Percentiles rank a stretch among this genome's conserved stretches.
phyloP scores from a whole-genome alignment of 2,888 invertebrate genomes.

The Hipparchia semele region DNA sequence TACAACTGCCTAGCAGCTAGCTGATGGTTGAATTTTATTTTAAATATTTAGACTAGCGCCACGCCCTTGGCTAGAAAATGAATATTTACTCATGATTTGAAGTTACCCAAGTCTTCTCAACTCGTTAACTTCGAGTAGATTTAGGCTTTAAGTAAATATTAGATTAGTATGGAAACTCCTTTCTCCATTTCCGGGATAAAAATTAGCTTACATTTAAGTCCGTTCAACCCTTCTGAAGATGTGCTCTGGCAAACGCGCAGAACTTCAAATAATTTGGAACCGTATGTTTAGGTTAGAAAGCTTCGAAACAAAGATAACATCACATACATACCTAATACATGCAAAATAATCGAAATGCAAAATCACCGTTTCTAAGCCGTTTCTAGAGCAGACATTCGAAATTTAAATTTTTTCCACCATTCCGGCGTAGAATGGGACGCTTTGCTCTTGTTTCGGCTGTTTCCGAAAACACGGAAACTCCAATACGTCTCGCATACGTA shows the following conservation, averaged over 20 bases:
- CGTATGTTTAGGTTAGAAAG: too few species aligned
- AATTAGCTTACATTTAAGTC: not conserved
- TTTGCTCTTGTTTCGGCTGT: conserved; percentile 28
- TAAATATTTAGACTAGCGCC: not conserved
- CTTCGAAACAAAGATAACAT: not conserved
- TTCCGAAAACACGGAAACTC: conserved; percentile 29
- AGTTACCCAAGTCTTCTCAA: too few species aligned
- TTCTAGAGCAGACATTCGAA: conserved; percentile 22
- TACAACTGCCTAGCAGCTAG: too few species aligned
- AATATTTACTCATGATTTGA: too few species aligned
- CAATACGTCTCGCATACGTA: conserved; percentile 26
- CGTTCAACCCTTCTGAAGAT: not conserved
- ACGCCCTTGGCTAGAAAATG: too few species aligned
- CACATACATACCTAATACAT: not conserved
- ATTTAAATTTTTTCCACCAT: conserved; percentile 25
- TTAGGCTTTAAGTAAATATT: too few species aligned
- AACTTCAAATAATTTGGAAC: too few species aligned
- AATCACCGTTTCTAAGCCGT: not conserved
- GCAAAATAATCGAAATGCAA: conserved; percentile 1
- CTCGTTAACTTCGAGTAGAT: too few species aligned
- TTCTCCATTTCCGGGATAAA: too few species aligned
- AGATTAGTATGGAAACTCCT: too few species aligned
- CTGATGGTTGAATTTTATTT: not conserved
- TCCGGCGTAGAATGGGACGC: conserved; percentile 26
- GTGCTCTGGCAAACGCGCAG: too few species aligned